phyloP scores from a whole-genome alignment of 2,797 vertebrate genomes.

The Fringilla coelebs region DNA sequence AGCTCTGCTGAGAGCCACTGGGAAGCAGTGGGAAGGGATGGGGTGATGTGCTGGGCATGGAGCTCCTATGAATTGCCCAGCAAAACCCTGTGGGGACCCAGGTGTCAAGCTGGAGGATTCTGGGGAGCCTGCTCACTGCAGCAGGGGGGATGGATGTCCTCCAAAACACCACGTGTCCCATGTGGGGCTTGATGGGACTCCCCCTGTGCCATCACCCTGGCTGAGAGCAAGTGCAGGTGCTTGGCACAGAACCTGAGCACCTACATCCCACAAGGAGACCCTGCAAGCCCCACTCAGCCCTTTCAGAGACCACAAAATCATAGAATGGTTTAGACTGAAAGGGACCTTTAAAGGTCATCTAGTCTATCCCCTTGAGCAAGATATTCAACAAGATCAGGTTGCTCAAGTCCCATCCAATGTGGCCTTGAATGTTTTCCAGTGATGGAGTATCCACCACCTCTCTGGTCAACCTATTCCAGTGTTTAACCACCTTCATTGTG shows the following conservation, averaged over 20 bases:
- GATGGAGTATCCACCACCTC: neutral
- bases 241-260: neutral
- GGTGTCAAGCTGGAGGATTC: neutral
- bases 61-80: neutral
- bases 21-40: neutral
- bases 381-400: neutral
- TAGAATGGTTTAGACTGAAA: neutral
- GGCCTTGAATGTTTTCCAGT: neutral
- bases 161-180: fast-evolving
- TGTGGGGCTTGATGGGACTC: neutral
- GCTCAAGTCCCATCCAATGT: neutral
- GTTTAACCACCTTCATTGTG: fast-evolving
- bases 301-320: neutral
- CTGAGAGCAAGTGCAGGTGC: neutral
- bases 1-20: neutral
- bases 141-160: neutral
- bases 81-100: fast-evolving
- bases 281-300: neutral
- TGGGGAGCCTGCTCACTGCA: neutral
- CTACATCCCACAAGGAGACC: neutral
- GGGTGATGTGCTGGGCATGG: neutral
- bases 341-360: neutral
- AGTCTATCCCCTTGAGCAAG: neutral
- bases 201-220: neutral
- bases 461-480: neutral